Evolutionary conservation across 2,113 vertebrate genomes (phyloP), one percentile per base, ranked within the genome.

Genomic region (Nothobranchius kuhntae): DNA sequence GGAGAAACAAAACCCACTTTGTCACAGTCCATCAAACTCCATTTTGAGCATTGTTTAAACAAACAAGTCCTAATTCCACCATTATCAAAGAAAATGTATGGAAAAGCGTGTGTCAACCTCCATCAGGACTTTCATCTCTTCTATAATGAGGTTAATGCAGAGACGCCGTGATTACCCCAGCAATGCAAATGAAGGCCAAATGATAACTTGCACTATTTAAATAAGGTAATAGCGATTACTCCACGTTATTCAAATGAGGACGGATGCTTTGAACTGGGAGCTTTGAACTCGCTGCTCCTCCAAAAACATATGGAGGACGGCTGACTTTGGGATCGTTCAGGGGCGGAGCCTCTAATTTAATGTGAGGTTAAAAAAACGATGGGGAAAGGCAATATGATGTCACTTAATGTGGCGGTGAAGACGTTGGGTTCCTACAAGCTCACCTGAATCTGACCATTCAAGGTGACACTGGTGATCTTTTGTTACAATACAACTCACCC

Each of bases 131-230:
- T 89, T 89, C 84, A 89, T 90, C 85, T 86, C 79, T 8, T 81
- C 79, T 65, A 62, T 90, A 89, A 90, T 89, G 84, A 90, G 87
- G 89, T 89, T 90, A 90, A 90, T 87, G 83, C 87, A 68, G 87
- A 85, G 87, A 88, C 77, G 71, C 84, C 45, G 78, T 87, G 86
- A 90, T 89, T 88, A 90, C 80, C 86, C 68, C 72, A n/a, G 76
- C 86, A 73, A 88, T 88, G 87, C 84, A 90, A 90, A 90, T 90
- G 81, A 86, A 87, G 89, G 89, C 89, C 86, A 89, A 86, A 89
- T 80, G 86, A 88, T 89, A 90, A 88, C 89, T 89, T 89, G 89
- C 89, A 89, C 84, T 90, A 90, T 89, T 90, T 88, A 90, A 90
- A 90, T 90, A 87, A 89, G 89, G 86, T 85, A 89, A 89, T 89